Conservation (phyloP, 2,797 vertebrate genomes). For the Graptemys geographica region DNA sequence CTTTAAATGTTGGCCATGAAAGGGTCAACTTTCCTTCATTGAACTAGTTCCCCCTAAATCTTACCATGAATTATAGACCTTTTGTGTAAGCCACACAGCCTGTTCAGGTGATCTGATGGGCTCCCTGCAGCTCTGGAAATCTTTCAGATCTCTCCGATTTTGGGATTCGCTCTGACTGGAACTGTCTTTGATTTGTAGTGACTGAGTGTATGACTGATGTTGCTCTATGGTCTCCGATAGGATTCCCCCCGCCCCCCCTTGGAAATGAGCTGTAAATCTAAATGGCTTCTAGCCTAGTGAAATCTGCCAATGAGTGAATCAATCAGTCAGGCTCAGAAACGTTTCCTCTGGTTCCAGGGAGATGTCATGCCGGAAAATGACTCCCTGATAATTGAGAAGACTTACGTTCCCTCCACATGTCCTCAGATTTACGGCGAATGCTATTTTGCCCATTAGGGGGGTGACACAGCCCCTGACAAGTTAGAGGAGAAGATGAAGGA, state of each 20-base stretch:
- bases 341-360: not conserved
- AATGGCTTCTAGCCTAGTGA: not conserved
- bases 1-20: not conserved
- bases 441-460: rapidly evolving
- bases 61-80: not conserved
- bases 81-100: not conserved
- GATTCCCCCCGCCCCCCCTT: not conserved
- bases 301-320: not conserved
- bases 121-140: not conserved
- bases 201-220: not conserved
- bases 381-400: not conserved
- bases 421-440: not conserved
- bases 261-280: not conserved
- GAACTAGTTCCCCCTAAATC: not conserved
- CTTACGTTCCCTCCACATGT: rapidly evolving
- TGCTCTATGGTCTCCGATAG: not conserved
- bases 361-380: rapidly evolving
- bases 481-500: not conserved
- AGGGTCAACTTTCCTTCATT: not conserved
- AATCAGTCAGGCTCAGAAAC: not conserved
- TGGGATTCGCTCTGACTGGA: rapidly evolving
- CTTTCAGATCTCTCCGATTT: rapidly evolving
- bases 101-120: not conserved
- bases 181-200: not conserved
- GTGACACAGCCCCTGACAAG: not conserved